Base-by-base conservation (phyloP, 2,113 vertebrate genomes). In the Tapirus terrestris region DNA sequence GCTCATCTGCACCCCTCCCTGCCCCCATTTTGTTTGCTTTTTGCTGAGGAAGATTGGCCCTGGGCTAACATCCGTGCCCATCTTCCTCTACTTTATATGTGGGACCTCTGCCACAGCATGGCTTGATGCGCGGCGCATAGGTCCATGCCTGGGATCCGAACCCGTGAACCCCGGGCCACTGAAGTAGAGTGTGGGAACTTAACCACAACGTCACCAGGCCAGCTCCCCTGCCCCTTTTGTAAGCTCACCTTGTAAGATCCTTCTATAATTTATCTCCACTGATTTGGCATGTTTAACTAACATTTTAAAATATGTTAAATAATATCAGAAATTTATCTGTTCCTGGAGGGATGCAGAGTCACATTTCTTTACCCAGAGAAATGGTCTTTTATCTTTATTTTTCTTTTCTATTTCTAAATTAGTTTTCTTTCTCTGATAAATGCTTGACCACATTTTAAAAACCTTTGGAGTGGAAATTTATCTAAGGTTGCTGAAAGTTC, bases 361-460 rank as follows among this genome's bases (percentile, higher is more conserved):
- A 53, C 0, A 53, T 23, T 79, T 76, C 23, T 85, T 90, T 53
- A 83, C 23, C 70, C 68, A 87, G 56, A 79, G 36, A 33, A 65
- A 53, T 51, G 9, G 77, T 58, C 25, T 75, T 91, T 63, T 56
- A 29, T 25, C n/a, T 87, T 29, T 76, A 43, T 56, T 91, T 91
- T 72, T 75, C 45, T 91, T 72, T 79, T 72, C 33, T 67, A 11
- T 56, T 81, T 80, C 61, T 67, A 94, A 61, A 13, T 94, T 36
- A 92, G 43, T 45, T 89, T 67, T 45, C 67, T 84, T 91, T 56
- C 53, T 65, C 70, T 77, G 17, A 89, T 65, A 93, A 95, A 91
- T 93, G 9, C 21, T 73, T 18, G 31, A 83, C 85, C n/a, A 87
- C 16, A 84, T 70, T 93, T 95, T 21, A 75, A 76, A 94, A 84